Base-by-base conservation (phyloP, 2,113 vertebrate genomes). In the Menura novaehollandiae region DNA sequence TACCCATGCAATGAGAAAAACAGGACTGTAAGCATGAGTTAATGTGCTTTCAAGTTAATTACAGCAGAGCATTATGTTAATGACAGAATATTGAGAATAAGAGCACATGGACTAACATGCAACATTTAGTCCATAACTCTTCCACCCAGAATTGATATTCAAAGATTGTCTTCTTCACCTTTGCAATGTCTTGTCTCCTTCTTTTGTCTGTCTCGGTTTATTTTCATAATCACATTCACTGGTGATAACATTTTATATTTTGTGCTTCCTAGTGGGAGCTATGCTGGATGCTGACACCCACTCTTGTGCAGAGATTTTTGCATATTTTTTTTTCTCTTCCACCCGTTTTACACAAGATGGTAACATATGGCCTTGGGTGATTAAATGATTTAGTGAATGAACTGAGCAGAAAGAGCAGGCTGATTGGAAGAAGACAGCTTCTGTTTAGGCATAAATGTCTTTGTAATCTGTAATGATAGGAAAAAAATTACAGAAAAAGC, bases 381-480 rank as follows among this genome's bases (percentile, higher is more conserved):
- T 97, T 97, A 97, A 95, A 97, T 96, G 94, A 97, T 97, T 94
- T 97, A 96, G 96, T 97, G 95, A 97, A 97, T 97, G 96, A 97
- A 97, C 93, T 84, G 81, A 97, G 95, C 95, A 95, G 95, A 95
- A 96, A 95, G 94, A 94, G 92, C 95, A 94, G 93, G 91, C 88
- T 95, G 96, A 97, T 96, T 96, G 97, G 95, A 96, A 96, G 97
- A 96, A 97, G 97, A 96, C 90, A 97, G 95, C 97, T 97, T 97
- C 96, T 97, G 97, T 96, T 97, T 96, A 96, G 95, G 91, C 92
- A 96, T 81, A 97, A 91, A 97, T 95, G 95, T 92, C 96, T 97
- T 97, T 95, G 95, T 97, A 97, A 97, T 96, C 93, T 94, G 81
- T 86, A 94, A 89, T 37, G 96, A 93, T 83, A 88, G 86, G 77